A percentile compares a stretch with the other conserved stretches of the same genome.
These are phyloP conservation scores for Drosophila chauvacae DNA, from an alignment of 1,140 invertebrate genomes.

Conservation along the genomic window DNA sequence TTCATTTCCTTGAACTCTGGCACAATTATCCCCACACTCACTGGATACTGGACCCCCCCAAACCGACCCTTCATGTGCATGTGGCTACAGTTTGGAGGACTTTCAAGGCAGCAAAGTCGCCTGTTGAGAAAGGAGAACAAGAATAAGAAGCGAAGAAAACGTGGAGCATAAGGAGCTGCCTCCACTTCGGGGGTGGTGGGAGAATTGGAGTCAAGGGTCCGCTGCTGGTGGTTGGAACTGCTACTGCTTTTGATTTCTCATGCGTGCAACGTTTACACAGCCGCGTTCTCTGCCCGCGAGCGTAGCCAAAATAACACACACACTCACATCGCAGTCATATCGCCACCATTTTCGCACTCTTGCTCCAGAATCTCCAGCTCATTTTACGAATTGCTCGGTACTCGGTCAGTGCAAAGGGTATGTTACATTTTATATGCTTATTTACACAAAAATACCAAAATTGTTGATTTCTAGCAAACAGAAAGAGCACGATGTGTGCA, in stretches of 20 bases:
- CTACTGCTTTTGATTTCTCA: slow-evolving; percentile 75
- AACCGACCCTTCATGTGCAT: slow-evolving; percentile 13
- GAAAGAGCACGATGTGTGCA: not conserved
- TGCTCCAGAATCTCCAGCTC: slow-evolving; percentile 1
- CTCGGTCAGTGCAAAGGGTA: not conserved
- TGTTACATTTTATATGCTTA: not conserved
- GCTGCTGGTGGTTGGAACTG: slow-evolving; percentile 10
- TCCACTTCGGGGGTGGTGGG: slow-evolving; percentile 13
- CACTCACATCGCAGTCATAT: not conserved
- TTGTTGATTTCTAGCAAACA: not conserved
- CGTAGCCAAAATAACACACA: slow-evolving; percentile 57
- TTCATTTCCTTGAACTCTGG: slow-evolving; percentile 35
- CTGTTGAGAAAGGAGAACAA: slow-evolving; percentile 10
- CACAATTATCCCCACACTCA: slow-evolving; percentile 9
- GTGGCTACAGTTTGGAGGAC: slow-evolving; percentile 38
- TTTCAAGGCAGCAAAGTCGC: slow-evolving; percentile 14
- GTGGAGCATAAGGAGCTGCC: slow-evolving; percentile 47
- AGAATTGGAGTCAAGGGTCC: not conserved
- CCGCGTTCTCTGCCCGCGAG: slow-evolving; percentile 38
- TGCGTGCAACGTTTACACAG: slow-evolving; percentile 73
- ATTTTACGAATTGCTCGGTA: slow-evolving; percentile 14
- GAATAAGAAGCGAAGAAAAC: slow-evolving; percentile 26
- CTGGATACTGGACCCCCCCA: not conserved
- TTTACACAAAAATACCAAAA: slow-evolving; percentile 10
- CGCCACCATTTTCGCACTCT: slow-evolving; percentile 2